Conservation (phyloP, 1,140 invertebrate species). For the Leptinotarsa lineolata region DNA sequence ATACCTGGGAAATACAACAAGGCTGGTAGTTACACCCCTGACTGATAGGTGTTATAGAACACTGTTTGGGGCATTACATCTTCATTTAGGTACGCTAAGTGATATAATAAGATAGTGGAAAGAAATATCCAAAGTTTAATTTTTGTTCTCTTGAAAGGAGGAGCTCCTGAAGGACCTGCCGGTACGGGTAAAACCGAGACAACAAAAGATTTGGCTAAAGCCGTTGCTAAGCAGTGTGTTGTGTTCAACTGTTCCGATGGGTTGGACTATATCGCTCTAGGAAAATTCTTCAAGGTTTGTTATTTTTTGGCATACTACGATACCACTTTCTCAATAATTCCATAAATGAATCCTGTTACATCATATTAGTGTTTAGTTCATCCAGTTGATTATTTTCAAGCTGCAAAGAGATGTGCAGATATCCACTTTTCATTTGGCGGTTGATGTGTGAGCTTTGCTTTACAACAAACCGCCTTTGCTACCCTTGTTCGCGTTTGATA, state of each 20-base stretch:
- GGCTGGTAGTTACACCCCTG: constrained; percentile 87
- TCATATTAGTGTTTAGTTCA: no score
- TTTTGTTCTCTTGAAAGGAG: constrained; percentile 58
- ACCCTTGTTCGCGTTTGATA: no score
- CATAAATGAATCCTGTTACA: no score
- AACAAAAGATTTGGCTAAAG: constrained; percentile 94
- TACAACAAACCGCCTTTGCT: no score
- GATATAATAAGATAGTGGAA: background rate
- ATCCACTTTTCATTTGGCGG: no score
- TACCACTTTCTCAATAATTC: no score
- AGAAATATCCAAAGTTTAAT: background rate
- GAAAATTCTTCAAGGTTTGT: constrained; percentile 92
- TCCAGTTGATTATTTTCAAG: no score
- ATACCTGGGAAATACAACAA: constrained; percentile 88
- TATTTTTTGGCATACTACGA: background rate
- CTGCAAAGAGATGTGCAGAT: no score
- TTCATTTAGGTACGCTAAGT: constrained; percentile 67
- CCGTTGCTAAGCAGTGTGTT: constrained; percentile 94
- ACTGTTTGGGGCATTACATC: constrained; percentile 86
- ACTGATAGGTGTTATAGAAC: constrained; percentile 94
- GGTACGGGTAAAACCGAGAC: constrained; percentile 97
- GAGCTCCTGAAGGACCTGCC: constrained; percentile 92
- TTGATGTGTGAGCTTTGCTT: no score
- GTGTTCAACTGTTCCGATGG: constrained; percentile 96
- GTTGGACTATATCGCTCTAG: constrained; percentile 89